Percentiles rank a stretch among this genome's conserved stretches.
phyloP scores from a whole-genome alignment of 2,113 vertebrate species.

The Beaufortia kweichowensis region DNA sequence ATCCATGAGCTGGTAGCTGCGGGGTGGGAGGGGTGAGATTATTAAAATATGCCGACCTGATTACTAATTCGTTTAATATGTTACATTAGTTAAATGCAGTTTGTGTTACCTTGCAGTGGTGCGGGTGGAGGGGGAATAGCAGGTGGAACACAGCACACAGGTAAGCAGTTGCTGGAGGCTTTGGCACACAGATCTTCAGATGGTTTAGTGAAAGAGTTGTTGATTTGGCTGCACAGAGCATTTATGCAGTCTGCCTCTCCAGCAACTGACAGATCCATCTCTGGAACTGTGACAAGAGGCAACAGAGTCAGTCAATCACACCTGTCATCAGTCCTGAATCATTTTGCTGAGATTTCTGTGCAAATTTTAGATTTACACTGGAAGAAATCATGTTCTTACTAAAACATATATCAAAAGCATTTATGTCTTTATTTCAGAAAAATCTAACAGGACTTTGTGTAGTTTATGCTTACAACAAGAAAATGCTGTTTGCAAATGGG shows the following conservation, averaged over 20 bases:
- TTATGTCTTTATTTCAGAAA: no score
- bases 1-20: constrained; percentile 67
- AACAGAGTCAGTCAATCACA: constrained; percentile 26
- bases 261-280: constrained; percentile 76
- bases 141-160: constrained; percentile 59
- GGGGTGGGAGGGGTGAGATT: neutral
- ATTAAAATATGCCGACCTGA: neutral
- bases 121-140: constrained; percentile 69
- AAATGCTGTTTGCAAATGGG: no score
- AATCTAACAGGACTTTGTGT: no score
- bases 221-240: constrained; percentile 85
- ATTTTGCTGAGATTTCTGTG: neutral
- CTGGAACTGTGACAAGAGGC: constrained; percentile 66
- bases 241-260: constrained; percentile 79
- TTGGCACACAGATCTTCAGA: constrained; percentile 74
- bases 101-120: constrained; percentile 64
- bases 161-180: constrained; percentile 63
- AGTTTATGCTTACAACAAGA: no score
- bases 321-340: neutral
- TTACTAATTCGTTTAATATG: no score
- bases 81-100: neutral
- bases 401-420: no score
- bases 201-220: constrained; percentile 78
- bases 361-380: neutral
- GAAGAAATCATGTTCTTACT: no score